phyloP scores from a whole-genome alignment of 2,888 invertebrate genomes.

The Nineta flava region DNA sequence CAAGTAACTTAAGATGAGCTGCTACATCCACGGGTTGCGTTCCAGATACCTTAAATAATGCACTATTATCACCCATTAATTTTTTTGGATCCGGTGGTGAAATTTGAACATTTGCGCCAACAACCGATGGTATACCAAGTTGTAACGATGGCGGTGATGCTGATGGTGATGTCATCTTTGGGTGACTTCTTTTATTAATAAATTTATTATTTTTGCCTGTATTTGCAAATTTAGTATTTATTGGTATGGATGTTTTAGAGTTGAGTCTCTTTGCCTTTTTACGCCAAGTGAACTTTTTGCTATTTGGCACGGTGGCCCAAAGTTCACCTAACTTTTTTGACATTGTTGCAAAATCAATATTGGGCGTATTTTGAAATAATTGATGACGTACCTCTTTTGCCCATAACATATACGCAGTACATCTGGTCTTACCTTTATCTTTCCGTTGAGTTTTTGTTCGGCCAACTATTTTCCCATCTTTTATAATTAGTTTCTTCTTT shows the following conservation, averaged over 20 bases:
- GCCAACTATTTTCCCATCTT: conserved; percentile 51
- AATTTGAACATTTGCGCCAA: conserved; percentile 15
- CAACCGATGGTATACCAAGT: conserved; percentile 21
- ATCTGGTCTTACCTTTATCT: conserved; percentile 64
- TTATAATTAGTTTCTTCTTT: conserved; percentile 55
- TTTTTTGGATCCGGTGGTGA: conserved; percentile 21
- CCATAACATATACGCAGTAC: conserved; percentile 86
- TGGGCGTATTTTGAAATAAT: conserved; percentile 51
- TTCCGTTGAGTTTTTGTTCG: conserved; percentile 59
- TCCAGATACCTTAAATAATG: conserved; percentile 46
- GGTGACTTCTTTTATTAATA: conserved; percentile 25
- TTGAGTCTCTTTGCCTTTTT: conserved; percentile 55
- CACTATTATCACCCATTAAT: conserved; percentile 20
- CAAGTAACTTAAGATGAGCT: conserved; percentile 78
- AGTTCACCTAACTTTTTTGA: conserved; percentile 75
- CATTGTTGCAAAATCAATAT: conserved; percentile 69
- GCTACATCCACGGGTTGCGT: conserved; percentile 80
- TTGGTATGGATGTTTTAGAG: conserved; percentile 11
- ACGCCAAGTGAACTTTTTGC: conserved; percentile 58
- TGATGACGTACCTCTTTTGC: conserved; percentile 67
- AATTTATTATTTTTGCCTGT: conserved; percentile 23
- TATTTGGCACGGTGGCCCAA: conserved; percentile 66
- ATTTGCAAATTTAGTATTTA: conserved; percentile 10
- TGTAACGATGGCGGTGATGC: conserved; percentile 18
- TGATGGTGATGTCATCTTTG: conserved; percentile 6